These are phyloP conservation scores for Pithys albifrons DNA, from an alignment of 2,113 vertebrate species.

Conservation along the genomic window DNA sequence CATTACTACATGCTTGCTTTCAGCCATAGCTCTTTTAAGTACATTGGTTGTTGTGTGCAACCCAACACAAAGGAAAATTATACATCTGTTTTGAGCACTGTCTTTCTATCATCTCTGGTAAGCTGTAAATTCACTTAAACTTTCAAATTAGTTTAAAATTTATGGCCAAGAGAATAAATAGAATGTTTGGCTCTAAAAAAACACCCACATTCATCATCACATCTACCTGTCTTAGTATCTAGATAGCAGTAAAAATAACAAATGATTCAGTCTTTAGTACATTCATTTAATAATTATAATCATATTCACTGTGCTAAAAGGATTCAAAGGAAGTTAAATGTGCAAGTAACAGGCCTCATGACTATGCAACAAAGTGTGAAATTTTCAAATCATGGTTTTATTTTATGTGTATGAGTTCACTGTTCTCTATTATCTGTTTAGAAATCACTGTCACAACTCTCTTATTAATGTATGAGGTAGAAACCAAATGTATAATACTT, in stretches of 20 bases:
- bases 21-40: not conserved
- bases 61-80: not conserved
- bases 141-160: not conserved
- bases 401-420: not conserved
- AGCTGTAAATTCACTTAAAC: not conserved
- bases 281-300: conserved; percentile 11
- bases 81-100: not conserved
- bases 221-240: not conserved
- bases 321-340: conserved; percentile 28
- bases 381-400: not conserved
- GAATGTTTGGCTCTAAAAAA: not conserved
- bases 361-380: conserved; percentile 49
- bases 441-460: conserved; percentile 40
- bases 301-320: conserved; percentile 2
- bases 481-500: conserved; percentile 69
- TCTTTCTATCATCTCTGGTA: not conserved
- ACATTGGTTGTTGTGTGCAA: not conserved
- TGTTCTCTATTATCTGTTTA: conserved; percentile 55
- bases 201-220: not conserved
- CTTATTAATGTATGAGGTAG: conserved; percentile 41
- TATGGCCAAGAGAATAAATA: not conserved
- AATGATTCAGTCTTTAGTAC: not conserved
- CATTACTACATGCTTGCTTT: not conserved
- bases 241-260: not conserved
- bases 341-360: conserved; percentile 13